A percentile compares a stretch with the other conserved stretches of the same genome.
These are phyloP conservation scores for Halcyon leucocephala DNA, from an alignment of 2,797 vertebrate species.

Conservation along the genomic window DNA sequence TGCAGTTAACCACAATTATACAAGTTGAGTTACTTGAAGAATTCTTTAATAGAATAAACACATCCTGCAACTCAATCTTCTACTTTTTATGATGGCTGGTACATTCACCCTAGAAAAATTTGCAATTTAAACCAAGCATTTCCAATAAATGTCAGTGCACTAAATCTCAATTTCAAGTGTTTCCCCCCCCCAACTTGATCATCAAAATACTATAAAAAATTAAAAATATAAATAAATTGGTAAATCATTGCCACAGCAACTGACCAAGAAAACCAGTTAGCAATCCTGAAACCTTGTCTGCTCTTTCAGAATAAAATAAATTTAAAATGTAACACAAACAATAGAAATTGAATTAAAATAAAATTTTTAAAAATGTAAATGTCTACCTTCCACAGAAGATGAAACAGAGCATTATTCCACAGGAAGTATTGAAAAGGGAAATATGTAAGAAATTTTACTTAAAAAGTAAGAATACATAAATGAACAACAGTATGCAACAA, in stretches of 20 bases:
- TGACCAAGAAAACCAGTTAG: not conserved
- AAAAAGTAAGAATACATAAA: not conserved
- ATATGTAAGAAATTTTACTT: not conserved
- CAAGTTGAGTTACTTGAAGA: not conserved
- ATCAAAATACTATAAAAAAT: not conserved
- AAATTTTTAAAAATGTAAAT: not conserved
- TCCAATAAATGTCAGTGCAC: not conserved
- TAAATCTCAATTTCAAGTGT: not conserved
- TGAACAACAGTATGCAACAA: not conserved
- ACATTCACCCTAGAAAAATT: not conserved
- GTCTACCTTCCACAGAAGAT: not conserved
- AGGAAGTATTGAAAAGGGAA: not conserved
- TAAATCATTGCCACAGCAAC: not conserved
- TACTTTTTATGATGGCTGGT: not conserved
- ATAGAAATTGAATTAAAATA: not conserved
- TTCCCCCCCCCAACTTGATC: fast-evolving
- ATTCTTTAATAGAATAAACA: not conserved
- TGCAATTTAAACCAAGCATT: not conserved
- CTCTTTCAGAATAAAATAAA: not conserved
- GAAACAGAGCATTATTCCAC: not conserved
- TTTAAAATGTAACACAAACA: not conserved
- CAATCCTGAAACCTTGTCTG: not conserved
- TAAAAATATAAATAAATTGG: not conserved
- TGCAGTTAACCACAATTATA: not conserved
- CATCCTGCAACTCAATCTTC: not conserved